These are phyloP conservation scores for Synanthedon andrenaeformis DNA, from an alignment of 2,888 invertebrate species.

Conservation along the genomic window DNA sequence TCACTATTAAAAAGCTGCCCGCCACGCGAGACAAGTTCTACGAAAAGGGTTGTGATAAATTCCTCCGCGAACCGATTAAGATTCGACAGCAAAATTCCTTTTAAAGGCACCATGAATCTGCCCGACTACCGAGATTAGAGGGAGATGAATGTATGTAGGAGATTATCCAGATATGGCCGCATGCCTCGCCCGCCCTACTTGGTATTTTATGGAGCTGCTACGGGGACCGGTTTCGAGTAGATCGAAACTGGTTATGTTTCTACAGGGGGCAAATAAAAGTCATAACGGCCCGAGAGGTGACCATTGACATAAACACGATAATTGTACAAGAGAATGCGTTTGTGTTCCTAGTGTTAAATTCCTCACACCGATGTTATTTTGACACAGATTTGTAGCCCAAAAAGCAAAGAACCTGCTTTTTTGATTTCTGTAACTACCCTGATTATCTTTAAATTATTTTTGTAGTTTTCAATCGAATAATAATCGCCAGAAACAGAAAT, in stretches of 20 bases:
- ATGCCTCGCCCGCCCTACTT: conserved; percentile 25
- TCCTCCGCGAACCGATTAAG: conserved; percentile 50
- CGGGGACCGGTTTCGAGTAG: conserved; percentile 27
- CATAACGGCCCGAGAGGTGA: conserved; percentile 47
- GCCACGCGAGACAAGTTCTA: conserved; percentile 20
- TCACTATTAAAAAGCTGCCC: no score
- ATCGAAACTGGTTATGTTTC: conserved; percentile 10
- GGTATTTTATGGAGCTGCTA: conserved; percentile 34
- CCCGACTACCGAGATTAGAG: conserved; percentile 48
- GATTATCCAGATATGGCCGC: conserved; percentile 44
- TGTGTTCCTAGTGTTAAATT: conserved; percentile 26
- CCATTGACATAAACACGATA: conserved; percentile 21
- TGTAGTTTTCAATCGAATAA: no score
- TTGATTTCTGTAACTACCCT: no score
- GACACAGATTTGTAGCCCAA: no score
- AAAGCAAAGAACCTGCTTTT: no score
- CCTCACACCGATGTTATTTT: not conserved
- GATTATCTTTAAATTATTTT: no score
- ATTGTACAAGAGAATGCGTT: conserved; percentile 45
- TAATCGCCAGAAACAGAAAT: no score
- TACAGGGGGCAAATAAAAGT: conserved; percentile 52
- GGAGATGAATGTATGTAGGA: conserved; percentile 44
- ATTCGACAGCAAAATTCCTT: conserved; percentile 53
- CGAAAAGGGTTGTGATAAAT: conserved; percentile 49
- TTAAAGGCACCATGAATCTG: conserved; percentile 49